Evolutionary conservation across 2,888 invertebrate species (phyloP).

Genomic region (Oxytorus armatus): DNA sequence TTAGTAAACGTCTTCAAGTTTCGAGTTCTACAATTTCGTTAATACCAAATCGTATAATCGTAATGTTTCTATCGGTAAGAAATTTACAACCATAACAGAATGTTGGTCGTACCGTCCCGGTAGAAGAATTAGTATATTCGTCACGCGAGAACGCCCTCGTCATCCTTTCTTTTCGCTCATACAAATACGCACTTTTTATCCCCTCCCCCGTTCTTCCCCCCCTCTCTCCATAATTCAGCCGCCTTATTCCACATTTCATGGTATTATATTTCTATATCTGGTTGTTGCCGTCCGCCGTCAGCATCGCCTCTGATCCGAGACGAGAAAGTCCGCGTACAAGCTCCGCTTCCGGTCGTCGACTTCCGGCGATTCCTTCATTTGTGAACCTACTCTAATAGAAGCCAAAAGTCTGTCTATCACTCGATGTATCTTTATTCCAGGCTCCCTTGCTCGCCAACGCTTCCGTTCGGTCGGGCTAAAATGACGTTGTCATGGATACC

Average conservation of each 20-base stretch:
- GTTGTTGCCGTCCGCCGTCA: slow-evolving; percentile 36
- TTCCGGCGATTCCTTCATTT: slow-evolving; percentile 41
- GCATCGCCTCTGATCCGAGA: slow-evolving; percentile 50
- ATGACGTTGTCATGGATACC: slow-evolving; percentile 79
- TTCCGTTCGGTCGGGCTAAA: slow-evolving; percentile 72
- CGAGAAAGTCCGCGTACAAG: slow-evolving; percentile 20
- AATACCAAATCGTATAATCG: background rate
- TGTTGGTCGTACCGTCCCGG: slow-evolving; percentile 8
- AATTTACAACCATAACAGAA: background rate
- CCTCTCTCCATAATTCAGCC: slow-evolving; percentile 40
- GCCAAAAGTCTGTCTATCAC: background rate
- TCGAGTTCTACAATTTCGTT: too few relatives aligned
- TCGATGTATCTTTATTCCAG: slow-evolving; percentile 38
- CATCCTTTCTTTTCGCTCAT: slow-evolving; percentile 64
- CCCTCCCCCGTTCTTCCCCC: slow-evolving; percentile 3
- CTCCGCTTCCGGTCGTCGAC: slow-evolving; percentile 53
- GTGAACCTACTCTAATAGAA: slow-evolving; percentile 2
- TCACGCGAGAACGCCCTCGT: slow-evolving; percentile 74
- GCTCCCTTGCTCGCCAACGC: slow-evolving; percentile 66
- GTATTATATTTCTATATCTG: slow-evolving; percentile 29
- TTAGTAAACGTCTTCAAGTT: too few relatives aligned
- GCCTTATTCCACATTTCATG: slow-evolving; percentile 27
- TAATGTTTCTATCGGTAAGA: background rate
- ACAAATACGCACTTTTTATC: slow-evolving; percentile 9
- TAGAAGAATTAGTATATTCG: slow-evolving; percentile 43